Evolutionary conservation across 1,140 invertebrate species (phyloP), one percentile per base, ranked within the genome.

Genomic region (Holcopasites calliopsidis): DNA sequence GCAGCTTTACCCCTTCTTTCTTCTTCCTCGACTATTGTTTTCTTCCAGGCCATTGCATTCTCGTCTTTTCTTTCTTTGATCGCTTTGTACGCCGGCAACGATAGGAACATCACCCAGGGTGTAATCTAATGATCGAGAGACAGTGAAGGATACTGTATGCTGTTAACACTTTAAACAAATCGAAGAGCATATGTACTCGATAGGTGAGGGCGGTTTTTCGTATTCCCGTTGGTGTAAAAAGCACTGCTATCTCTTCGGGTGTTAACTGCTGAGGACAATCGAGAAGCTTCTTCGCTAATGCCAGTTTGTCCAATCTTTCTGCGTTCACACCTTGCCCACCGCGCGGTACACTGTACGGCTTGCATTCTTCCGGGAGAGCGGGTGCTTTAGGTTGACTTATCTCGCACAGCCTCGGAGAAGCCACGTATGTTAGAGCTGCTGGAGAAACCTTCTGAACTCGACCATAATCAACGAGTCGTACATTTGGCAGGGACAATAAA

Each of bases 1-100:
- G 86, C 87, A 23, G 26, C 42, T 16, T 78, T 88, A 1, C 82
- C 82, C n/a, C 86, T 58, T 13, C 28, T 18, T 11, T 82, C 72
- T 0, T 47, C 50, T 33, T 80, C 78, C 7, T 80, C 68, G 1
- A 88, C 16, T 31, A 85, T 33, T 10, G 13, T 10, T 21, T 80
- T 76, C 35, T 86, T 87, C 76, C 60, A 78, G n/a, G 64, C n/a
- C 5, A 26, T 42, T 0, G 87, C 82, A 1, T 57, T 18, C 18
- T 77, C 49, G n/a, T 80, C 76, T 4, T 66, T 28, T n/a, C 78
- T 73, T 7, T 75, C 52, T 58, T 80, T 88, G 21, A 88, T 26
- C 6, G 31, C 31, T 31, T 62, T 69, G 44, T 84, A 88, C 0
- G 44, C 8, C 0, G 87, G 87, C 8, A 88, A 0, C 0, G 85